Evolutionary conservation across 2,888 invertebrate species (phyloP), one percentile per base, ranked within the genome.

Genomic region (Acanthosepion esculentum): DNA sequence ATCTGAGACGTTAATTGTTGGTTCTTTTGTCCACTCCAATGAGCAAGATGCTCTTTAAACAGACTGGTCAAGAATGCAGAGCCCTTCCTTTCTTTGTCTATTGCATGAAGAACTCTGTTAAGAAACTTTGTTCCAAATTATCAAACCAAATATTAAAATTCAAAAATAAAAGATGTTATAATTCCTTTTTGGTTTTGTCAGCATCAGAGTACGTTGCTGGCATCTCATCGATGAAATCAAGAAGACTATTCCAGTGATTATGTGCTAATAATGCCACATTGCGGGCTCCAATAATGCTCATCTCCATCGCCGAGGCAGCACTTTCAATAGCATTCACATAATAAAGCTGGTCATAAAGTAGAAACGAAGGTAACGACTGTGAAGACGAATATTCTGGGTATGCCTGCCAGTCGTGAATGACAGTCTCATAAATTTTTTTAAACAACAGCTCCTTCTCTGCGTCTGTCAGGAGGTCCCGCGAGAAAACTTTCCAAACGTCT

Each of bases 221-320:
- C 26, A 95, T 48, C 94, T 97, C 96, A 95, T 97, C 96, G 92
- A 97, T 96, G 94, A 96, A 96, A 95, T 97, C 97, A 94, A 96
- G 95, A 59, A 96, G 95, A 29, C 96, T 96, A 94, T 95, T 95
- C 96, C 97, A 97, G 92, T 97, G 96, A 94, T 98, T 97, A 95
- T 97, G 97, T 0, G 98, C 98, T 93, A 98, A 97, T 94, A 98
- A 97, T 23, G 98, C 98, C 53, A 98, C 98, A 97, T 98, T 98
- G 96, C 98, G 98, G 7, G 98, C 98, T 92, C 98, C 98, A 95
- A 98, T 98, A 18, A 98, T 98, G 96, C 98, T 98, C 98, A 98
- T 98, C 97, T 98, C 98, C 98, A 98, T 98, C 0, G 98, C 98
- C 96, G 98, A 98, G 0, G 98, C 98, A 4, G 98, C 98, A 98